Evolutionary conservation across 2,888 invertebrate species (phyloP).

Genomic region (Mechanitis messenoides): DNA sequence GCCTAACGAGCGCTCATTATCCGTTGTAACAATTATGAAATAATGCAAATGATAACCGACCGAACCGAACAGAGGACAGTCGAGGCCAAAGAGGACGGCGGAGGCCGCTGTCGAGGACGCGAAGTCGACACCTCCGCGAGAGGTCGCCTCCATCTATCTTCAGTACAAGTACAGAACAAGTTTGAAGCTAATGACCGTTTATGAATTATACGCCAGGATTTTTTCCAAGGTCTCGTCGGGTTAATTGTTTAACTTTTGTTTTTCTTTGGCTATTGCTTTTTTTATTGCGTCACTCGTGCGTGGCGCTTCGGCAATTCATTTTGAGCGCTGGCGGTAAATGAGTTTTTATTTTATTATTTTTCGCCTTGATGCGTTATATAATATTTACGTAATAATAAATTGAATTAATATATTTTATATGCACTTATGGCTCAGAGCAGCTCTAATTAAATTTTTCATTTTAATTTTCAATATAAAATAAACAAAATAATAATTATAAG

Average conservation of each 20-base stretch:
- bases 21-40: slow-evolving; percentile 18
- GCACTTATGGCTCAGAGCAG: too few relatives aligned
- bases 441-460: too few relatives aligned
- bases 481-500: too few relatives aligned
- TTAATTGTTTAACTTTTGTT: slow-evolving; percentile 26
- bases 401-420: background rate
- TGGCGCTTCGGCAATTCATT: slow-evolving; percentile 17
- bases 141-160: slow-evolving; percentile 27
- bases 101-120: slow-evolving; percentile 5
- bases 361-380: background rate
- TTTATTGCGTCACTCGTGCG: slow-evolving; percentile 23
- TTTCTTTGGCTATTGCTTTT: slow-evolving; percentile 18
- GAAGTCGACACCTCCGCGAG: slow-evolving; percentile 19
- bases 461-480: too few relatives aligned
- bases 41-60: slow-evolving; percentile 18
- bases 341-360: background rate
- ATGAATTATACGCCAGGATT: slow-evolving; percentile 25
- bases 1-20: slow-evolving; percentile 17
- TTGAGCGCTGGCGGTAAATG: slow-evolving; percentile 14
- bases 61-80: slow-evolving; percentile 9
- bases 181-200: slow-evolving; percentile 32
- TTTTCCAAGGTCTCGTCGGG: slow-evolving; percentile 25
- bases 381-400: background rate
- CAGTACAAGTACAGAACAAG: slow-evolving; percentile 24
- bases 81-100: slow-evolving; percentile 10